A percentile compares a stretch with the other conserved stretches of the same genome.
phyloP scores from a whole-genome alignment of 1,140 invertebrate genomes.

The Drosophila pruinosa region DNA sequence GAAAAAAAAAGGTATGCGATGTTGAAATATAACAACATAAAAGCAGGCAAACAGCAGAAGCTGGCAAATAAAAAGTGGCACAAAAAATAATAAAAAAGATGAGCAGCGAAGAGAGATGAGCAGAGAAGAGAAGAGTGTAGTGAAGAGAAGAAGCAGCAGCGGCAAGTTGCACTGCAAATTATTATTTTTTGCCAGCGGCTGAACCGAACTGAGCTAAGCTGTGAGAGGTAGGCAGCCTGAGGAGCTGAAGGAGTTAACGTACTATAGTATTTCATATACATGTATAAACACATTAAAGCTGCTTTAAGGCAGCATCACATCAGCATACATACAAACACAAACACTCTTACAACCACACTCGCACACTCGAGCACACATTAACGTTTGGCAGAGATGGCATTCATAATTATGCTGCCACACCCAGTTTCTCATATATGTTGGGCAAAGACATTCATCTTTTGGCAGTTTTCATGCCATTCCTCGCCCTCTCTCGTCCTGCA shows the following conservation, averaged over 20 bases:
- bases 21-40: conserved; percentile 60
- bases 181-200: conserved; percentile 70
- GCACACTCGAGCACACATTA: conserved; percentile 21
- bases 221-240: conserved; percentile 7
- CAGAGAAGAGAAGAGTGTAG: not conserved
- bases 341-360: not conserved
- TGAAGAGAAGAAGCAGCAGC: conserved; percentile 9
- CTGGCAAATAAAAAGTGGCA: conserved; percentile 55
- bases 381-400: conserved; percentile 52
- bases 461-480: conserved; percentile 1
- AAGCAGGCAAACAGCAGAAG: conserved; percentile 19
- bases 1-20: conserved; percentile 61
- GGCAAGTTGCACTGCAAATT: conserved; percentile 71
- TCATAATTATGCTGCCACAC: conserved; percentile 68
- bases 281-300: conserved; percentile 36
- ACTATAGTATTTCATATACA: conserved; percentile 7
- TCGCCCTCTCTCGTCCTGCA: not conserved
- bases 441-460: conserved; percentile 74
- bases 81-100: conserved; percentile 47
- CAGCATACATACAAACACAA: not conserved
- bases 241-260: conserved; percentile 1
- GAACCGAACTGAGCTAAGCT: not conserved
- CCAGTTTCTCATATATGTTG: conserved; percentile 36
- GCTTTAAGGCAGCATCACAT: conserved; percentile 21
- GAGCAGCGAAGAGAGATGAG: conserved; percentile 15